A percentile compares a stretch with the other conserved stretches of the same genome.
phyloP scores from a whole-genome alignment of 2,888 invertebrate genomes.

The Petrophora chlorosata region DNA sequence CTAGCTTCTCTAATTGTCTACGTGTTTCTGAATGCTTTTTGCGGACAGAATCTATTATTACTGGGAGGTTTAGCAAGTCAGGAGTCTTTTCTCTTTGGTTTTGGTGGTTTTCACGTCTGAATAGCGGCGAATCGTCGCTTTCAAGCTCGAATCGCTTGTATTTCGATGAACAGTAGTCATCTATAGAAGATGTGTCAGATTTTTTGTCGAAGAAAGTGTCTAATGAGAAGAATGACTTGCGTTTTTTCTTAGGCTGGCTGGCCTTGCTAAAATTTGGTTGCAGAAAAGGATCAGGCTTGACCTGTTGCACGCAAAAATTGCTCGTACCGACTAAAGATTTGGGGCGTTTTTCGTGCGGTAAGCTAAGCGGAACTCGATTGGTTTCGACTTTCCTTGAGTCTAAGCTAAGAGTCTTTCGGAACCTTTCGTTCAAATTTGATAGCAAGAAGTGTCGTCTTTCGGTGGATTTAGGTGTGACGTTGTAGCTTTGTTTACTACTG shows the following conservation, averaged over 20 bases:
- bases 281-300: conserved; percentile 62
- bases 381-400: conserved; percentile 76
- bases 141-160: conserved; percentile 80
- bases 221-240: conserved; percentile 79
- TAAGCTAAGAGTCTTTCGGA: conserved; percentile 78
- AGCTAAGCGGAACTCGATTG: conserved; percentile 62
- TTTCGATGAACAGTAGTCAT: conserved; percentile 80
- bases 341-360: conserved; percentile 69
- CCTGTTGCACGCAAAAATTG: conserved; percentile 68
- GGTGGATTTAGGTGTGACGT: conserved; percentile 75
- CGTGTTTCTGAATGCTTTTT: conserved; percentile 75
- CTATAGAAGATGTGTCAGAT: conserved; percentile 77
- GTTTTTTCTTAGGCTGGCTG: conserved; percentile 73
- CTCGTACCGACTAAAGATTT: conserved; percentile 76
- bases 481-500: conserved; percentile 75
- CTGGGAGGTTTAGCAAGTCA: conserved; percentile 73
- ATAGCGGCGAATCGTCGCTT: conserved; percentile 77
- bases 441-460: conserved; percentile 72
- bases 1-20: conserved; percentile 76
- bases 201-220: conserved; percentile 81
- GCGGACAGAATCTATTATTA: conserved; percentile 75
- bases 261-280: conserved; percentile 69
- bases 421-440: conserved; percentile 75
- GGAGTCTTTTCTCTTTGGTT: conserved; percentile 69
- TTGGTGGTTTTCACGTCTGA: conserved; percentile 65